These are phyloP conservation scores for Marisa cornuarietis DNA, from an alignment of 1,140 invertebrate genomes.

Conservation along the genomic window DNA sequence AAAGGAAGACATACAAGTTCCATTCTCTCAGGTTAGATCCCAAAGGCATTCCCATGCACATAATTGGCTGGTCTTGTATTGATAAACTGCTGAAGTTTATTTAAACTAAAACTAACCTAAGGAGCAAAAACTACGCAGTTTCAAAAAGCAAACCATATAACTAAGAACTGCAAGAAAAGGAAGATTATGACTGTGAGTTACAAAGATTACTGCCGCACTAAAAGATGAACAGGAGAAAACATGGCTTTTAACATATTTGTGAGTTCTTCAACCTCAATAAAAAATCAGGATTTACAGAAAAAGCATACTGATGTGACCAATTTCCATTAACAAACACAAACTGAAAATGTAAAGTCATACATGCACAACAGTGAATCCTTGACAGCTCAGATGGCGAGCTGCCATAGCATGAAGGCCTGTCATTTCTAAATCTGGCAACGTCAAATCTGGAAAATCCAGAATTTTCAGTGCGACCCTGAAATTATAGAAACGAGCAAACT, in stretches of 20 bases:
- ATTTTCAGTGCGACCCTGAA: conserved; percentile 22
- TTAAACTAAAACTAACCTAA: too few relatives aligned
- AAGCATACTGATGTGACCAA: not conserved
- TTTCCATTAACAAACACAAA: not conserved
- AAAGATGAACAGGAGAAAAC: not conserved
- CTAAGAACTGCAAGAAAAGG: too few relatives aligned
- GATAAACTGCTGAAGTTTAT: not conserved
- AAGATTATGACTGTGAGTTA: not conserved
- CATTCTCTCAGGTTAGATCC: not conserved
- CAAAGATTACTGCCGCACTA: not conserved
- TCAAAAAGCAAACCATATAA: too few relatives aligned
- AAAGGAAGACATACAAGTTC: too few relatives aligned
- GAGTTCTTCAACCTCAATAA: too few relatives aligned
- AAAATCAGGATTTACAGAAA: not conserved
- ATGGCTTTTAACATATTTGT: not conserved
- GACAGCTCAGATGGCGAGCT: conserved; percentile 1
- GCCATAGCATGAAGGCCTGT: conserved; percentile 19
- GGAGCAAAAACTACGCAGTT: too few relatives aligned
- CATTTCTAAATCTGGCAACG: conserved; percentile 12
- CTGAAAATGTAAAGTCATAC: not conserved
- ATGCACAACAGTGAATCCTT: conserved; percentile 15
- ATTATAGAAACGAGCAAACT: too few relatives aligned
- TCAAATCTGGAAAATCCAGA: conserved; percentile 19
- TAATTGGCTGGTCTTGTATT: not conserved
- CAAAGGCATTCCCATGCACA: not conserved